phyloP scores from a whole-genome alignment of 2,797 vertebrate genomes.

The Danio aesculapii region DNA sequence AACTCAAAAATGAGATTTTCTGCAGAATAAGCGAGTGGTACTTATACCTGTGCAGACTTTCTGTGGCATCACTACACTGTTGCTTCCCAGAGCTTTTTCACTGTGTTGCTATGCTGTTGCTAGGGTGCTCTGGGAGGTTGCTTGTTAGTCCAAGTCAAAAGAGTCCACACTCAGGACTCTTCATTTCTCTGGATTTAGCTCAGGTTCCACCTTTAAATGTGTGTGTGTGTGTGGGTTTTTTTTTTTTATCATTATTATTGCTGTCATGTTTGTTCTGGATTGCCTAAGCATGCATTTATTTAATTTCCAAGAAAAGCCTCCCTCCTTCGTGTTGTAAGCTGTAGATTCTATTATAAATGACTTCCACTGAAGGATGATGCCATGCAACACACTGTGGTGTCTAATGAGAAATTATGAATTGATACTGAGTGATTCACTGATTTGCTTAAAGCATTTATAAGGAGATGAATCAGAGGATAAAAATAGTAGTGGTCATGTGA shows the following conservation, averaged over 20 bases:
- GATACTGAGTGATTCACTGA: slow-evolving; percentile 35
- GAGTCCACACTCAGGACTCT: background rate
- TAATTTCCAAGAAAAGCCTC: slow-evolving; percentile 4
- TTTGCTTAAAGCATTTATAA: slow-evolving; percentile 8
- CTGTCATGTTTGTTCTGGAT: background rate
- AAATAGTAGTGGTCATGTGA: slow-evolving; percentile 3
- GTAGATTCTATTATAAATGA: slow-evolving; percentile 1
- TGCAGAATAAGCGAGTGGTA: background rate
- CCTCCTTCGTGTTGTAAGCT: slow-evolving; percentile 12
- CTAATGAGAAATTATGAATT: slow-evolving; percentile 38
- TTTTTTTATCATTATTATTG: too few species aligned
- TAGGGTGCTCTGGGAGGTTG: background rate
- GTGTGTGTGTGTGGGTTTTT: too few species aligned
- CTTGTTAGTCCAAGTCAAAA: background rate
- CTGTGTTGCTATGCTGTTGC: background rate
- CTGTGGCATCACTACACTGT: background rate
- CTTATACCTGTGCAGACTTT: slow-evolving; percentile 7
- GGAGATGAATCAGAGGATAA: background rate
- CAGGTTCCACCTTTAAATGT: background rate
- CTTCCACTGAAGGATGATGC: slow-evolving; percentile 25
- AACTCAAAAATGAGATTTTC: background rate
- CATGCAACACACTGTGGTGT: background rate
- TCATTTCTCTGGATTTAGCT: background rate
- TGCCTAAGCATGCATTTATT: background rate
- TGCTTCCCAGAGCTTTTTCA: background rate